Conservation (phyloP, 2,797 vertebrate genomes). For the Selene dorsalis region DNA sequence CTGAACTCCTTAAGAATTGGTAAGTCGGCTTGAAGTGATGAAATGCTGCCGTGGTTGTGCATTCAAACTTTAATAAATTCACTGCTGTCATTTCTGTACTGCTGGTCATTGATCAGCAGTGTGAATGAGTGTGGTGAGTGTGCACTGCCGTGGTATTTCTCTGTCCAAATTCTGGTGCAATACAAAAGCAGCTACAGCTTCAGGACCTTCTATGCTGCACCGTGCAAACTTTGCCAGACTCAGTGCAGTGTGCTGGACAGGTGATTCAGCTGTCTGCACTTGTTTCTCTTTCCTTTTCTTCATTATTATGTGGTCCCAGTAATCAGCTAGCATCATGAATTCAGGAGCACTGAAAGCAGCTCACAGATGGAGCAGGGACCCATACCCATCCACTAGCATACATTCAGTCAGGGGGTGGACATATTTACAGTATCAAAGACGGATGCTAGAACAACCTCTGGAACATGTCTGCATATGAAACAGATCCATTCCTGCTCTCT, state of each 20-base stretch:
- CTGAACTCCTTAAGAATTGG: constrained; percentile 33
- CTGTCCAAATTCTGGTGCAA: constrained; percentile 1
- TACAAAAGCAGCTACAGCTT: neutral
- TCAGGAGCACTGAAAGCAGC: neutral
- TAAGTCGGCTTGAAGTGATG: constrained; percentile 55
- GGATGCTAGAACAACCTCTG: neutral
- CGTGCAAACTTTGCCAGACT: neutral
- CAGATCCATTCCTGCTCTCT: neutral
- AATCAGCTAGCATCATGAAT: neutral
- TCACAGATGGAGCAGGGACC: neutral
- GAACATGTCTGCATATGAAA: neutral
- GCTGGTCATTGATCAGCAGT: constrained; percentile 51
- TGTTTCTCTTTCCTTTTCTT: neutral
- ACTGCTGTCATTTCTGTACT: constrained; percentile 32
- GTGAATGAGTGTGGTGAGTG: neutral
- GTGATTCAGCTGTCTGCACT: neutral
- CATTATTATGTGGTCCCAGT: neutral
- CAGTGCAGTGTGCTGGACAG: neutral
- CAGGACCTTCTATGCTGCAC: neutral
- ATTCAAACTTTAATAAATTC: constrained; percentile 47
- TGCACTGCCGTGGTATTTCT: neutral
- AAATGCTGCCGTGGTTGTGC: constrained; percentile 36
- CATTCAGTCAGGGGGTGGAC: neutral
- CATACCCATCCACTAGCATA: neutral
- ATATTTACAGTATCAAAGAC: neutral